Evolutionary conservation across 2,888 invertebrate genomes (phyloP).

Genomic region (Platycheirus rosarum): DNA sequence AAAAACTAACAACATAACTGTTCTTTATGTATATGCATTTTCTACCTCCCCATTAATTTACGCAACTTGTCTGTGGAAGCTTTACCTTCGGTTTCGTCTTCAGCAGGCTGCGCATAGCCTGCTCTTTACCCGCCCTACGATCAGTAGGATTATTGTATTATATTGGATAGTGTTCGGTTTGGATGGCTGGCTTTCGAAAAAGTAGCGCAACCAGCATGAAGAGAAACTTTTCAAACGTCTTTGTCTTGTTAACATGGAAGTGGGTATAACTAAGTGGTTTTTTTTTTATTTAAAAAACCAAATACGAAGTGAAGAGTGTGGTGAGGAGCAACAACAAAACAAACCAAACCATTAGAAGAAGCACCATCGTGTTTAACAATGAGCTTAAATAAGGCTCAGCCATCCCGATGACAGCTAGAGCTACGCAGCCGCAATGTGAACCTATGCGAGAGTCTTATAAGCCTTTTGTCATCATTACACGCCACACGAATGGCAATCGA

Average conservation of each 20-base stretch:
- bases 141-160: slow-evolving; percentile 37
- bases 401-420: slow-evolving; percentile 59
- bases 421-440: slow-evolving; percentile 47
- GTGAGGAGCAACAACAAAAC: slow-evolving; percentile 9
- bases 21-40: slow-evolving; percentile 13
- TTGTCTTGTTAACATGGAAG: slow-evolving; percentile 40
- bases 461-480: slow-evolving; percentile 19
- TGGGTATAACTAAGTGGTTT: slow-evolving; percentile 10
- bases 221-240: slow-evolving; percentile 67
- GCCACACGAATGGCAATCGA: background rate
- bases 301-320: background rate
- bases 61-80: slow-evolving; percentile 50
- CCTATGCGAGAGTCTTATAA: slow-evolving; percentile 28
- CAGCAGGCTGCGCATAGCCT: background rate
- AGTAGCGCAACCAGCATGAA: slow-evolving; percentile 57
- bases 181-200: slow-evolving; percentile 56
- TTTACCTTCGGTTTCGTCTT: slow-evolving; percentile 37
- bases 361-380: slow-evolving; percentile 21
- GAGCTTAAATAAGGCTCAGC: slow-evolving; percentile 43
- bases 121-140: slow-evolving; percentile 25
- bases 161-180: slow-evolving; percentile 11
- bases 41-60: slow-evolving; percentile 57
- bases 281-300: slow-evolving; percentile 8
- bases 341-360: slow-evolving; percentile 34
- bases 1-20: slow-evolving; percentile 18